phyloP scores from a whole-genome alignment of 2,888 invertebrate species.

The Lamproptera curius region DNA sequence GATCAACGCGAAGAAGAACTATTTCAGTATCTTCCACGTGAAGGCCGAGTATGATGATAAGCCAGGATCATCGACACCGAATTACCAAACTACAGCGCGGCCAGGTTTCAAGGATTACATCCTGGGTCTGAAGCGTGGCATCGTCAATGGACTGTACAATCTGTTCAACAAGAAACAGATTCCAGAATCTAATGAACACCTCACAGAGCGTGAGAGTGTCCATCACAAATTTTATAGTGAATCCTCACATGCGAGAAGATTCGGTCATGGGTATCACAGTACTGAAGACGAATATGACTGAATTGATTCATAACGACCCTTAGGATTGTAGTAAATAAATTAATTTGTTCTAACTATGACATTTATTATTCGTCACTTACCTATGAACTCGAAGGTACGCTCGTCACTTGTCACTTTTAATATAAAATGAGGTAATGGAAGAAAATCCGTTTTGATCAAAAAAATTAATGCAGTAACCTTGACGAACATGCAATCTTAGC shows the following conservation, averaged over 20 bases:
- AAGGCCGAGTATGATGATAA: constrained; percentile 38
- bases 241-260: constrained; percentile 12
- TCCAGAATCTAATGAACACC: constrained; percentile 15
- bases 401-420: too few relatives aligned
- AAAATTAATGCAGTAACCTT: too few relatives aligned
- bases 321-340: too few relatives aligned
- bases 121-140: constrained; percentile 34
- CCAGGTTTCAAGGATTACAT: constrained; percentile 40
- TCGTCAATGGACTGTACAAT: constrained; percentile 38
- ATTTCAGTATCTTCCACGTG: constrained; percentile 37
- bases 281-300: constrained; percentile 5
- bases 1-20: constrained; percentile 24
- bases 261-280: constrained; percentile 2
- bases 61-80: constrained; percentile 17
- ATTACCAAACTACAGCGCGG: constrained; percentile 23
- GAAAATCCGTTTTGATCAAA: too few relatives aligned
- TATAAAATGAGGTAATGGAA: too few relatives aligned
- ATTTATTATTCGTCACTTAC: too few relatives aligned
- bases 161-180: constrained; percentile 34
- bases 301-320: too few relatives aligned
- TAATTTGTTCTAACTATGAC: too few relatives aligned
- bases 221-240: constrained; percentile 27
- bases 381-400: too few relatives aligned
- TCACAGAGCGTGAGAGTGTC: neutral
- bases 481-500: too few relatives aligned